Conservation (phyloP, 2,797 vertebrate genomes). For the Tolypeutes matacus region DNA sequence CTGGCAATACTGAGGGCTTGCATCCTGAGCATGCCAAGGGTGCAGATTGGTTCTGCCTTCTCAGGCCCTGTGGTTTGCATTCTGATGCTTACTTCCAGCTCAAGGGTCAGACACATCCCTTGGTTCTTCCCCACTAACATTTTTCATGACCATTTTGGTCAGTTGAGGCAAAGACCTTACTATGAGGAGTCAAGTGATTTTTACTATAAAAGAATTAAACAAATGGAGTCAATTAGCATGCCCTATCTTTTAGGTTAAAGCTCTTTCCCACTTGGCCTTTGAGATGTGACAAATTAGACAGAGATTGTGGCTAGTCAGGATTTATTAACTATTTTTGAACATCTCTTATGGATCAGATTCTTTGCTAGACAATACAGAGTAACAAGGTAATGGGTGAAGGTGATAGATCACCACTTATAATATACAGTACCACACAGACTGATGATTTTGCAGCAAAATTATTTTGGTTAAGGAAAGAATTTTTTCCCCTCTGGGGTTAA, state of each 20-base stretch:
- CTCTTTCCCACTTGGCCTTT: neutral
- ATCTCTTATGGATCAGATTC: neutral
- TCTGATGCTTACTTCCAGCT: neutral
- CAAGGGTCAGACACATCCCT: no score
- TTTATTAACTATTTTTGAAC: slow-evolving; percentile 54
- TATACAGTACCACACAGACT: neutral
- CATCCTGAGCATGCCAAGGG: neutral
- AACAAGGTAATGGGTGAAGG: neutral
- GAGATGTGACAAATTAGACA: neutral
- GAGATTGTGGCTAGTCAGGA: neutral
- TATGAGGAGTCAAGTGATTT: neutral
- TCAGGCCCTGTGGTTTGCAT: fast-evolving
- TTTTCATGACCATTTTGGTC: neutral
- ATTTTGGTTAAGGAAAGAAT: neutral
- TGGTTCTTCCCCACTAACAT: neutral
- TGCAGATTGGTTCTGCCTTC: neutral
- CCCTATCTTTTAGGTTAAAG: neutral
- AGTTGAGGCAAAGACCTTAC: neutral
- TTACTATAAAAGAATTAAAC: neutral
- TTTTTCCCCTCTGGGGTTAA: neutral
- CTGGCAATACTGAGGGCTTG: neutral
- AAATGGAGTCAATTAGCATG: neutral
- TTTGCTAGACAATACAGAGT: neutral
- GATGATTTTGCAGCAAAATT: slow-evolving; percentile 28
- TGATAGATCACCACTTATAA: neutral